Base-by-base conservation (phyloP, 2,797 vertebrate species). In the Adelosebastes latens region DNA sequence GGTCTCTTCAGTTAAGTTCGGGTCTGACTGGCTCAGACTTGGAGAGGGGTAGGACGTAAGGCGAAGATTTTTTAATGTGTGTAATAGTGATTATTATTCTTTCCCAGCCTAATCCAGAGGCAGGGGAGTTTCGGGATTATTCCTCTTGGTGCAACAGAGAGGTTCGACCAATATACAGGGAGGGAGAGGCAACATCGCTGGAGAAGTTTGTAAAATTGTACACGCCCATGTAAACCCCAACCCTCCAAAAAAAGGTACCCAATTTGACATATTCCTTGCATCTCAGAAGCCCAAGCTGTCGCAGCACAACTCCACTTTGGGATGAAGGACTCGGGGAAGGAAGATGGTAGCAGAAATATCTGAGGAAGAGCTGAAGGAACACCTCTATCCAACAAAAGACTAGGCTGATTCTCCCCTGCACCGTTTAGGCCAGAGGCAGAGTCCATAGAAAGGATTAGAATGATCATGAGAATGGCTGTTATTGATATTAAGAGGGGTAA, bases 381-480 rank as follows among this genome's bases (percentile, higher is more conserved):
- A 72, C 46, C 74, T 75, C 70, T 34, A 72, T 77, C 78, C 80
- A 56, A 84, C 64, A 67, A 76, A 87, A 81, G 64, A 81, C 60
- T 58, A 77, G 72, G 83, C 71, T 39, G 77, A 80, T 90, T 83
- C 73, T 87, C 84, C 82, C 49, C 81, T 75, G 85, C 72, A 66
- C 52, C 66, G 71, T 85, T 79, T 84, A 24, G 77, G 85, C 82
- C 87, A 87, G 90, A 91, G 82, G 83, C 75, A 61, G 77, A 87
- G 92, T 94, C 88, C 82, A 84, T 78, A 89, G 87, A 89, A 86
- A 84, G 84, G 62, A 91, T 93, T 88, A 91, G 89, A 93, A 84
- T 87, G 90, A 91, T 92, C 86, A 87, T 93, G 86, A 93, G 73
- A 89, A 93, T 93, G 92, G 90, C 89, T 91, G 93, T 93, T 92